These are phyloP conservation scores for Progne subis DNA, from an alignment of 2,113 vertebrate species.

Conservation along the genomic window DNA sequence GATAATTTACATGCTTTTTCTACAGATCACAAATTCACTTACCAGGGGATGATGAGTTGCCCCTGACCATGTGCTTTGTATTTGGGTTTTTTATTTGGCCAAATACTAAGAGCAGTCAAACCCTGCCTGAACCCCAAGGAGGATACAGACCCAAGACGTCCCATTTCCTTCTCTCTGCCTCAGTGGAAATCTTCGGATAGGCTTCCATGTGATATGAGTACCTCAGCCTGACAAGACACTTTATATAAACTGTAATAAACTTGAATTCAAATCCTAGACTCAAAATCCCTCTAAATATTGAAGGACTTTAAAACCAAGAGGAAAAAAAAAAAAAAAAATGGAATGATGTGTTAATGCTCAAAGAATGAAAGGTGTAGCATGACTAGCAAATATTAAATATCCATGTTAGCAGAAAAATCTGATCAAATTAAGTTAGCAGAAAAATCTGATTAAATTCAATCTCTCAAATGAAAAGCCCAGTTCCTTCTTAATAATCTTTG, in stretches of 20 bases:
- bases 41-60: not conserved
- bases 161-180: not conserved
- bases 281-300: not conserved
- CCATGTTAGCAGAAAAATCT: not conserved
- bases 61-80: not conserved
- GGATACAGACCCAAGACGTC: not conserved
- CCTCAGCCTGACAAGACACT: not conserved
- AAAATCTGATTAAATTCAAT: not conserved
- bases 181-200: fast-evolving
- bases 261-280: not conserved
- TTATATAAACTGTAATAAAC: not conserved
- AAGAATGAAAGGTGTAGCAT: not conserved
- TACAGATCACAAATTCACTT: not conserved
- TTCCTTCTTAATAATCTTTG: not conserved
- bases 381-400: not conserved
- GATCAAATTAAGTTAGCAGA: not conserved
- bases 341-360: not conserved
- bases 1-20: not conserved
- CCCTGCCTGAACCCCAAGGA: fast-evolving
- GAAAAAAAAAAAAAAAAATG: not conserved
- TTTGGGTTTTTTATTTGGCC: not conserved
- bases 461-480: not conserved
- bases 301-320: not conserved
- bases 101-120: not conserved
- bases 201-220: not conserved